phyloP scores from a whole-genome alignment of 2,888 invertebrate genomes.

The Antheraea assamensis region DNA sequence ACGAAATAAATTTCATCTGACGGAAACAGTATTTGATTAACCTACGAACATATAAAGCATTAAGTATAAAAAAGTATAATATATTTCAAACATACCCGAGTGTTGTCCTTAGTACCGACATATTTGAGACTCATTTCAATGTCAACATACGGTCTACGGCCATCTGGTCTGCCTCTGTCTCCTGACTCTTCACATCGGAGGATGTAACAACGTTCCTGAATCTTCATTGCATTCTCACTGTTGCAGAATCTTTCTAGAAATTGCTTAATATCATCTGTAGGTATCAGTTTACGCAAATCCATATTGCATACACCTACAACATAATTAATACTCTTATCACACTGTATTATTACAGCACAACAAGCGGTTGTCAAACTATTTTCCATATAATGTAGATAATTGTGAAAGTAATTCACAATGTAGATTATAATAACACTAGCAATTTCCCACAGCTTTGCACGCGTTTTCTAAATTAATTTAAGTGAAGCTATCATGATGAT shows the following conservation, averaged over 20 bases:
- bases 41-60: no score
- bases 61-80: neutral
- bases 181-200: conserved; percentile 49
- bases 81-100: conserved; percentile 39
- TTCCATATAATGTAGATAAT: no score
- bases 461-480: no score
- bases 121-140: conserved; percentile 76
- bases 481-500: no score
- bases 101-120: conserved; percentile 44
- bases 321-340: neutral
- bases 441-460: no score
- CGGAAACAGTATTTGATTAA: no score
- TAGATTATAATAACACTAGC: no score
- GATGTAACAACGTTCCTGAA: conserved; percentile 71
- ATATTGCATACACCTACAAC: conserved; percentile 72
- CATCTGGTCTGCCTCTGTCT: conserved; percentile 24
- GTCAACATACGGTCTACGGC: conserved; percentile 70
- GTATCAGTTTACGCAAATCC: conserved; percentile 76
- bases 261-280: conserved; percentile 59
- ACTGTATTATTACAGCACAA: neutral
- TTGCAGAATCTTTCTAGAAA: conserved; percentile 68
- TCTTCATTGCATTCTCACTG: conserved; percentile 55
- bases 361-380: neutral
- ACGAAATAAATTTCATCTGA: no score
- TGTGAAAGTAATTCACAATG: no score